These are phyloP conservation scores for Ostrea denselamellosa DNA, from an alignment of 1,140 invertebrate species.

Conservation along the genomic window DNA sequence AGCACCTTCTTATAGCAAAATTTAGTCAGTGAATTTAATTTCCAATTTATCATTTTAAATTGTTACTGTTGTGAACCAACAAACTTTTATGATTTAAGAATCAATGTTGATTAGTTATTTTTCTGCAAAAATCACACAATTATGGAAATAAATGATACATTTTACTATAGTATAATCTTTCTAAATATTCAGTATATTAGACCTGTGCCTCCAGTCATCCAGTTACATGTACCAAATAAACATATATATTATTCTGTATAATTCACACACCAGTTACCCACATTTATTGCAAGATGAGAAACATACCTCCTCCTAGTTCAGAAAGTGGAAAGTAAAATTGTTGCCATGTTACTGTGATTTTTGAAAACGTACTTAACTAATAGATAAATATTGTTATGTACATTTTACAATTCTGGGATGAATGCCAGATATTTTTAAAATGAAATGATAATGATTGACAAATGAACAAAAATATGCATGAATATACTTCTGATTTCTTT, in stretches of 20 bases:
- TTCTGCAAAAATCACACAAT: conserved; percentile 12
- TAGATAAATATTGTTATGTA: too few species aligned
- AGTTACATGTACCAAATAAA: conserved; percentile 2
- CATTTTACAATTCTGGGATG: too few species aligned
- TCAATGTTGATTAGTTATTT: neutral
- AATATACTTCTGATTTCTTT: neutral
- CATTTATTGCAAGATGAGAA: neutral
- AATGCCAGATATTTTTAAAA: too few species aligned
- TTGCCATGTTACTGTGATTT: neutral
- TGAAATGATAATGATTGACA: neutral
- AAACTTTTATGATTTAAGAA: neutral
- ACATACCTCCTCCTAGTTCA: conserved; percentile 36
- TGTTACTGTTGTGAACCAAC: neutral
- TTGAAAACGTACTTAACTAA: too few species aligned
- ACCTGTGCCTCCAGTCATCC: neutral
- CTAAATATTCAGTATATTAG: neutral
- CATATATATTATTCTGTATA: neutral
- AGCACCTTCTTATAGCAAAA: neutral
- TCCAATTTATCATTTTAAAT: neutral
- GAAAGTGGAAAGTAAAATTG: neutral
- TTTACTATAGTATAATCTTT: neutral
- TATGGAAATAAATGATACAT: neutral
- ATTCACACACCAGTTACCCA: neutral
- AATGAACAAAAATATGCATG: neutral
- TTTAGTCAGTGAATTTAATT: neutral